These are phyloP conservation scores for Tromatobia lineatoria DNA, from an alignment of 2,888 invertebrate species.

Conservation along the genomic window DNA sequence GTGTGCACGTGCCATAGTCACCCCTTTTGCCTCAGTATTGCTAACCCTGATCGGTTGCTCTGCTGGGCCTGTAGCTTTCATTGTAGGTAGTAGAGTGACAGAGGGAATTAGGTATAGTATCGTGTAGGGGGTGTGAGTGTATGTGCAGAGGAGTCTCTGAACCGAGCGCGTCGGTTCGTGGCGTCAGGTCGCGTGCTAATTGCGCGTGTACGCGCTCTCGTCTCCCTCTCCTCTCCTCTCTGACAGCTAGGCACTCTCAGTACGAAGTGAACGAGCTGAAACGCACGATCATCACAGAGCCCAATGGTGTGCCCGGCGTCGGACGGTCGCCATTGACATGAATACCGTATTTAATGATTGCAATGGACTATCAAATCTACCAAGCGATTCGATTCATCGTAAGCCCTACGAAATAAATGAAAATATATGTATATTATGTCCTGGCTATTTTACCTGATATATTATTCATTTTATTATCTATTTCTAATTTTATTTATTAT, in stretches of 20 bases:
- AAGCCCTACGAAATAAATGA: neutral
- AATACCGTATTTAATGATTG: conserved; percentile 51
- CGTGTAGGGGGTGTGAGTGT: neutral
- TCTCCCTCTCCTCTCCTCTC: conserved; percentile 36
- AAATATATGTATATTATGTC: neutral
- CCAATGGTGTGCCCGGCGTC: conserved; percentile 39
- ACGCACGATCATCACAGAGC: conserved; percentile 56
- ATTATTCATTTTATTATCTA: neutral
- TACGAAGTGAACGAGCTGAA: conserved; percentile 46
- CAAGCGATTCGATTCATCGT: neutral
- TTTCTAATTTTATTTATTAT: neutral
- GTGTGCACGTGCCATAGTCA: conserved; percentile 13
- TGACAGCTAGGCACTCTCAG: conserved; percentile 14
- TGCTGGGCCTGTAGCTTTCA: neutral
- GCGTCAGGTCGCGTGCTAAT: conserved; percentile 74
- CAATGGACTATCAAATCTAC: conserved; percentile 42
- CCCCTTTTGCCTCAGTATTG: conserved; percentile 11
- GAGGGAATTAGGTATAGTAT: neutral
- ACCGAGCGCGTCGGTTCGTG: conserved; percentile 65
- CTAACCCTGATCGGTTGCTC: conserved; percentile 19
- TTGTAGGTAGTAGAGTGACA: neutral
- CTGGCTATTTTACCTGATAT: no score
- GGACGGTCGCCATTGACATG: conserved; percentile 55
- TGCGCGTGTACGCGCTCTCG: conserved; percentile 70
- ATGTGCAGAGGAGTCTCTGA: conserved; percentile 65